Evolutionary conservation across 2,113 vertebrate genomes (phyloP).

Genomic region (Isurus oxyrinchus): DNA sequence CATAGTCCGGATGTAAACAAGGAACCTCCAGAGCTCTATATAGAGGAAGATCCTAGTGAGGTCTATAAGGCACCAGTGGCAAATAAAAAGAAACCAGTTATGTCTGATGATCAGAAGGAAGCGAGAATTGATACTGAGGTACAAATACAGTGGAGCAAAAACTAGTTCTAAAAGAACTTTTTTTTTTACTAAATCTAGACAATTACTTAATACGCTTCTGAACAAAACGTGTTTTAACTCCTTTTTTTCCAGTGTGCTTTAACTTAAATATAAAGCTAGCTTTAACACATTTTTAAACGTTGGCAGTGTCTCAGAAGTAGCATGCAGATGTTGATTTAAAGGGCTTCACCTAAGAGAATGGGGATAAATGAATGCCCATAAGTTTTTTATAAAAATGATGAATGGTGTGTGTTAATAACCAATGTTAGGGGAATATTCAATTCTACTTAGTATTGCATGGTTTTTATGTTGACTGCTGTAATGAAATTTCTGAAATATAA

Average conservation of each 20-base stretch:
- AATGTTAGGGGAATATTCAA: not conserved
- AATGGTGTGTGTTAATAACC: not conserved
- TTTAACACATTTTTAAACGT: slow-evolving; percentile 40
- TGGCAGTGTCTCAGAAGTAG: not conserved
- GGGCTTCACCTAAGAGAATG: not conserved
- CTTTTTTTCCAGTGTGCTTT: not conserved
- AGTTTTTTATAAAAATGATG: not conserved
- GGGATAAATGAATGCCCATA: not conserved
- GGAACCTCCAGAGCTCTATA: slow-evolving; percentile 63
- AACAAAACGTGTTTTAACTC: not conserved
- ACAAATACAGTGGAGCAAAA: slow-evolving; percentile 43
- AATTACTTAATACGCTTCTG: not conserved
- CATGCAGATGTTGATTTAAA: not conserved
- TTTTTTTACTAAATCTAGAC: not conserved
- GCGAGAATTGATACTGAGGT: slow-evolving; percentile 60
- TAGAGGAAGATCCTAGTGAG: slow-evolving; percentile 68
- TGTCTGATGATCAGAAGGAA: slow-evolving; percentile 51
- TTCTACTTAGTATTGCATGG: not conserved
- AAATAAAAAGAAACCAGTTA: slow-evolving; percentile 46
- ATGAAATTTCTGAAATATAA: not conserved
- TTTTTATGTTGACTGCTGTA: not conserved
- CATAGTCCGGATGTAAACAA: slow-evolving; percentile 45
- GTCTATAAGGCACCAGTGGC: slow-evolving; percentile 43
- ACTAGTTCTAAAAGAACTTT: not conserved
- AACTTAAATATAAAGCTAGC: not conserved